Base-by-base conservation (phyloP, 2,888 invertebrate genomes). In the Troglohyphantes excavatus region DNA sequence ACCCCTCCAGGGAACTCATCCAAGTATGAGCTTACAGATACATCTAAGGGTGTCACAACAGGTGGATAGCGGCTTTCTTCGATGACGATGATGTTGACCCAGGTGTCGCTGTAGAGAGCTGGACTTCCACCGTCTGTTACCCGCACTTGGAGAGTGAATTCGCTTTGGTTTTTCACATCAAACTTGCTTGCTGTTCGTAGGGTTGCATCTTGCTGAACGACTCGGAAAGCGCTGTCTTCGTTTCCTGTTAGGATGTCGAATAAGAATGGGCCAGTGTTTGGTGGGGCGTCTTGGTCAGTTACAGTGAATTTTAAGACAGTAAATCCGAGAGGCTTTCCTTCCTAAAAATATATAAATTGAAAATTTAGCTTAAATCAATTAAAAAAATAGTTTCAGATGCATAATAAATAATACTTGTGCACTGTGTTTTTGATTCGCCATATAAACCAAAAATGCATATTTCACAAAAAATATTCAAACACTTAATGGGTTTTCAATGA, bases 11-110 rank as follows among this genome's bases (percentile, higher is more conserved):
- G 96, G 94, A 97, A 99, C 92, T 97, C 97, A 93, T 98, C 98
- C 92, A 85, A 21, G 27, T 96, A 94, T 0, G 98, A 97, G 93
- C 97, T 97, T 73, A 99, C 93, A 83, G 96, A 95, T 19, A 99
- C 95, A 92, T 97, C 97, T 26, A 98, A 94, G 0, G 98, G 98
- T 2, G 96, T 96, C 39, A 98, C 96, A 0, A 96, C 95, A 0
- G 99, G 99, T 3, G 98, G 97, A 94, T 97, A 98, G 92, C 97
- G 97, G n/a, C 98, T 98, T 94, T 98, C 98, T 94, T 98, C 98
- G 91, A 98, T 97, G 5, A 98, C 96, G 93, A 94, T 93, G 17
- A 96, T 94, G 68, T 95, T 94, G 83, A 97, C 95, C 96, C 96
- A 96, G 0, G 98, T 96, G 93, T 98, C 98, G 0, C 98, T 96